A percentile compares a stretch with the other conserved stretches of the same genome.
phyloP scores from a whole-genome alignment of 2,888 invertebrate species.

The Plebejus melissa region DNA sequence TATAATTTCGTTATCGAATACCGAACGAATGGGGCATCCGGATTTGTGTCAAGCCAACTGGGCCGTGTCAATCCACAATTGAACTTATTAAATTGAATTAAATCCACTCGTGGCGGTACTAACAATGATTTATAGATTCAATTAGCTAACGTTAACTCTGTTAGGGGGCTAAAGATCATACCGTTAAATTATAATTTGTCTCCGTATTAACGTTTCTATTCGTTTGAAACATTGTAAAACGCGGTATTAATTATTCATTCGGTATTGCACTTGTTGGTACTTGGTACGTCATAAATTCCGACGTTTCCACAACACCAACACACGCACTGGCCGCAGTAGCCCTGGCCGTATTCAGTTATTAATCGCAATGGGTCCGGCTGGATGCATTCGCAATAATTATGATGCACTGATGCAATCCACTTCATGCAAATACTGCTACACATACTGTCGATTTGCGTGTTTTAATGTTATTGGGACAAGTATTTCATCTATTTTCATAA shows the following conservation, averaged over 20 bases:
- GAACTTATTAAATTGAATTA: slow-evolving; percentile 66
- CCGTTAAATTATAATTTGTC: background rate
- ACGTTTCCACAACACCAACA: slow-evolving; percentile 9
- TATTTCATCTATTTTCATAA: slow-evolving; percentile 12
- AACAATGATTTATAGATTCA: slow-evolving; percentile 56
- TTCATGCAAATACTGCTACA: slow-evolving; percentile 22
- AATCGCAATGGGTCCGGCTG: slow-evolving; percentile 21
- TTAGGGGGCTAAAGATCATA: background rate
- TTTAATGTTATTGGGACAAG: slow-evolving; percentile 17
- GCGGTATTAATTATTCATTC: background rate
- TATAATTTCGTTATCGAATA: slow-evolving; percentile 46
- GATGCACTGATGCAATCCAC: slow-evolving; percentile 27
- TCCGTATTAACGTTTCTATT: background rate
- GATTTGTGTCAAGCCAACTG: slow-evolving; percentile 57
- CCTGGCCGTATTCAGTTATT: slow-evolving; percentile 23
- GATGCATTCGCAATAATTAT: slow-evolving; percentile 23
- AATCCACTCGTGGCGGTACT: slow-evolving; percentile 48
- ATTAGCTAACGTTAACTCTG: slow-evolving; percentile 15
- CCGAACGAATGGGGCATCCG: slow-evolving; percentile 48
- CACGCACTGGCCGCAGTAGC: background rate
- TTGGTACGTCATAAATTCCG: slow-evolving; percentile 21
- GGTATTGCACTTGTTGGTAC: slow-evolving; percentile 25
- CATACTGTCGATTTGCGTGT: slow-evolving; percentile 19
- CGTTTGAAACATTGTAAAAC: background rate
- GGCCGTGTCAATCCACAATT: slow-evolving; percentile 67